A percentile compares a stretch with the other conserved stretches of the same genome.
phyloP scores from a whole-genome alignment of 2,888 invertebrate species.

The Himalopsyche japonica region DNA sequence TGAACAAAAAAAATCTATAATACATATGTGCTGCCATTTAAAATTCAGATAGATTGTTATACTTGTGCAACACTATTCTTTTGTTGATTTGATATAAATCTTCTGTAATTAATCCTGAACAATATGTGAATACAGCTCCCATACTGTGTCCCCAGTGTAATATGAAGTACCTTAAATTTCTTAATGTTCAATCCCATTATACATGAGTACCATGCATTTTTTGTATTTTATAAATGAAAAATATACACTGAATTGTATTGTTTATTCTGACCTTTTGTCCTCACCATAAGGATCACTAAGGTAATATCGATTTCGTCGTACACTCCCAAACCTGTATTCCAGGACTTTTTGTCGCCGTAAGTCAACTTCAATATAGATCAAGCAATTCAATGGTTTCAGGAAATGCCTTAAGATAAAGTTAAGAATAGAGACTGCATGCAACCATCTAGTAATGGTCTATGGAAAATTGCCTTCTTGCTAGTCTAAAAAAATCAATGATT shows the following conservation, averaged over 20 bases:
- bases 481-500: too few species aligned
- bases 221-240: conserved; percentile 1
- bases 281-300: too few species aligned
- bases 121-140: neutral
- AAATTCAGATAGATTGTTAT: neutral
- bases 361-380: too few species aligned
- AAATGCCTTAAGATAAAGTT: too few species aligned
- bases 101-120: neutral
- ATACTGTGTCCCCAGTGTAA: neutral
- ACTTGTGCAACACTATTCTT: neutral
- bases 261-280: neutral
- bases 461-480: too few species aligned
- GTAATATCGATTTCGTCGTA: too few species aligned
- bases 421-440: too few species aligned
- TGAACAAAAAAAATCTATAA: neutral
- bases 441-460: too few species aligned
- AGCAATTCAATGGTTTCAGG: too few species aligned
- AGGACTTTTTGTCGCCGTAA: too few species aligned
- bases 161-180: neutral
- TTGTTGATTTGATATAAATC: neutral
- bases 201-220: neutral
- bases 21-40: neutral
- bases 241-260: neutral
- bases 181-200: neutral
- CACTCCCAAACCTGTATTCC: too few species aligned